phyloP scores from a whole-genome alignment of 2,888 invertebrate species.

The Pachydiplax longipennis region DNA sequence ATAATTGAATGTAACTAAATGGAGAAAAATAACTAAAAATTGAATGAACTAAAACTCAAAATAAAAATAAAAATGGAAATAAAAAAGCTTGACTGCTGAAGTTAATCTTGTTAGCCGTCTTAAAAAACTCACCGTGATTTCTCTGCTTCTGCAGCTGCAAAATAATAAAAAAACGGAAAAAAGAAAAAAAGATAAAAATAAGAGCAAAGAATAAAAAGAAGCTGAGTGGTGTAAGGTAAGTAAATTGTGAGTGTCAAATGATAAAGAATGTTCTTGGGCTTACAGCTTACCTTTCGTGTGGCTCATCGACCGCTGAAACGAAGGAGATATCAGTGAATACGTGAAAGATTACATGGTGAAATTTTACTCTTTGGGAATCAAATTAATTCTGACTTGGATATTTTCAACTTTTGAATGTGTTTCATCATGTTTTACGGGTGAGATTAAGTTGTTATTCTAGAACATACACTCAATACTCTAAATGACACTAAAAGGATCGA shows the following conservation, averaged over 20 bases:
- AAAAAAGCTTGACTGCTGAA: neutral
- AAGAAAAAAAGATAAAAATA: conserved; percentile 46
- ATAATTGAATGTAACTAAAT: neutral
- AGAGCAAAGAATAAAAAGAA: conserved; percentile 1
- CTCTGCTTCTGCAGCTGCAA: conserved; percentile 57
- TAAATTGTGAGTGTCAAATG: conserved; percentile 46
- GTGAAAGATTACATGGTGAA: neutral
- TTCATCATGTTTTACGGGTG: too few species aligned
- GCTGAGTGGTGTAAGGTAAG: conserved; percentile 18
- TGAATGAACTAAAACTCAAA: neutral
- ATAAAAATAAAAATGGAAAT: neutral
- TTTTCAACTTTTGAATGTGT: too few species aligned
- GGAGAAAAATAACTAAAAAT: neutral
- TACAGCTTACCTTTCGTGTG: conserved; percentile 88
- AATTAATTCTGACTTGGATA: too few species aligned
- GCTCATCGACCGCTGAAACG: conserved; percentile 92
- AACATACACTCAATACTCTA: too few species aligned
- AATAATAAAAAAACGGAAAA: conserved; percentile 51
- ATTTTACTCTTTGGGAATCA: neutral
- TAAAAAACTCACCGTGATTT: conserved; percentile 52
- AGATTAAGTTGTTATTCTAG: too few species aligned
- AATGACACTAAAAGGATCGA: too few species aligned
- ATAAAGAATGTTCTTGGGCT: conserved; percentile 28
- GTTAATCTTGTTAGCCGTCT: neutral
- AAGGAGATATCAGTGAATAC: conserved; percentile 52